A percentile compares a stretch with the other conserved stretches of the same genome.
phyloP scores from a whole-genome alignment of 53 echinoderm and acorn worm species.

The Patiria pectinifera region DNA sequence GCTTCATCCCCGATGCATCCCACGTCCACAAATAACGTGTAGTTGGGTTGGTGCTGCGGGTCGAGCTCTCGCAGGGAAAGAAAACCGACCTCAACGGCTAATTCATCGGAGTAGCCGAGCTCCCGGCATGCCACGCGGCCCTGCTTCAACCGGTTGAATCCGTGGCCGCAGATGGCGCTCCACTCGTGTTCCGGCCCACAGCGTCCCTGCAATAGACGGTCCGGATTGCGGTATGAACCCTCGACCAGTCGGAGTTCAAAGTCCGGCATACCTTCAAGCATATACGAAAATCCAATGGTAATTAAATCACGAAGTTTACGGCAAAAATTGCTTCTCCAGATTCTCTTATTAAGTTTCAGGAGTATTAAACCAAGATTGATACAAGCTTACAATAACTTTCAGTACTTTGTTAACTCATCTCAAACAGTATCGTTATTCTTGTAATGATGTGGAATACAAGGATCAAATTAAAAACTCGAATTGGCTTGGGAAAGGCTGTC shows the following conservation, averaged over 20 bases:
- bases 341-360: too few species aligned
- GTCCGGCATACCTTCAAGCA: conserved; percentile 19
- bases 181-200: conserved; percentile 18
- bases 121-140: conserved; percentile 46
- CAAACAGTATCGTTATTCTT: too few species aligned
- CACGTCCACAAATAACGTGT: conserved; percentile 36
- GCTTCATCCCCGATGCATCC: conserved; percentile 36
- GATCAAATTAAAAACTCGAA: too few species aligned
- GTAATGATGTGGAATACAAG: too few species aligned
- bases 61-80: not conserved
- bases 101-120: conserved; percentile 31
- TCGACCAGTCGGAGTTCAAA: conserved; percentile 37
- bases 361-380: too few species aligned
- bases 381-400: too few species aligned
- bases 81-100: not conserved
- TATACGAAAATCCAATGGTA: not conserved
- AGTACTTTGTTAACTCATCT: too few species aligned
- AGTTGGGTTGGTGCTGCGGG: conserved; percentile 1
- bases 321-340: not conserved
- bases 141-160: not conserved
- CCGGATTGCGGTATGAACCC: not conserved
- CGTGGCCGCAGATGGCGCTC: conserved; percentile 37
- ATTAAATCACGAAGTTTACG: not conserved
- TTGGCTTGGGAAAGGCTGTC: too few species aligned
- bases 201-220: conserved; percentile 19